Conservation (phyloP, 2,888 invertebrate genomes). For the Trichogramma evanescens region DNA sequence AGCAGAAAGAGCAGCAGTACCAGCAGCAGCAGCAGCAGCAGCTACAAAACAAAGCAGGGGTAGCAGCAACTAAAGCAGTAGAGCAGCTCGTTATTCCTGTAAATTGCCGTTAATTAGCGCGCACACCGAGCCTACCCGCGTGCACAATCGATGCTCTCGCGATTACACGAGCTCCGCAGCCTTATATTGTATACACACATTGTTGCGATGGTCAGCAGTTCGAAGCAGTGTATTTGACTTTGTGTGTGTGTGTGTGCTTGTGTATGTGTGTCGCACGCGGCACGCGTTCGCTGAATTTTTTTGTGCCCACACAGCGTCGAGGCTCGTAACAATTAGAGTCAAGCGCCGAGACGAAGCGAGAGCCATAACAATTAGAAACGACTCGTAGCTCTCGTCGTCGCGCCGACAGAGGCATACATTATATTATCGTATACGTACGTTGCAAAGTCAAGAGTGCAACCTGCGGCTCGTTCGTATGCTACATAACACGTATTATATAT, state of each 20-base stretch:
- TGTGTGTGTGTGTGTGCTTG: too few relatives aligned
- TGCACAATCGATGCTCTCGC: too few relatives aligned
- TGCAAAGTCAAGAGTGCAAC: too few relatives aligned
- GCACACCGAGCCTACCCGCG: constrained; percentile 20
- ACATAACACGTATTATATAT: too few relatives aligned
- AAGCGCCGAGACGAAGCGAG: constrained; percentile 27
- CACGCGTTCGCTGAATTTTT: constrained; percentile 3
- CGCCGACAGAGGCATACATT: too few relatives aligned
- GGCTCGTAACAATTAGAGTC: neutral
- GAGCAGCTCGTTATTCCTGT: constrained; percentile 33
- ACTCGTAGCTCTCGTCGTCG: neutral
- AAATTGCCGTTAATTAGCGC: constrained; percentile 36
- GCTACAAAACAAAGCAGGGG: neutral
- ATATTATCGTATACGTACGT: too few relatives aligned
- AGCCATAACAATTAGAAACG: constrained; percentile 37
- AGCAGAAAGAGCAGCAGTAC: neutral
- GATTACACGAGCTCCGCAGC: too few relatives aligned
- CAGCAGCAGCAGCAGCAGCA: neutral
- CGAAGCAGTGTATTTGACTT: too few relatives aligned
- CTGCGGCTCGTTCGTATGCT: too few relatives aligned
- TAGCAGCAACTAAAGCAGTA: neutral
- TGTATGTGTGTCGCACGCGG: neutral
- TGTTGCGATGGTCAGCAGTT: too few relatives aligned
- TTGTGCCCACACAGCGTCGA: neutral
- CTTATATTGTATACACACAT: too few relatives aligned